phyloP scores from a whole-genome alignment of 2,113 vertebrate species.

The Coturnix japonica region DNA sequence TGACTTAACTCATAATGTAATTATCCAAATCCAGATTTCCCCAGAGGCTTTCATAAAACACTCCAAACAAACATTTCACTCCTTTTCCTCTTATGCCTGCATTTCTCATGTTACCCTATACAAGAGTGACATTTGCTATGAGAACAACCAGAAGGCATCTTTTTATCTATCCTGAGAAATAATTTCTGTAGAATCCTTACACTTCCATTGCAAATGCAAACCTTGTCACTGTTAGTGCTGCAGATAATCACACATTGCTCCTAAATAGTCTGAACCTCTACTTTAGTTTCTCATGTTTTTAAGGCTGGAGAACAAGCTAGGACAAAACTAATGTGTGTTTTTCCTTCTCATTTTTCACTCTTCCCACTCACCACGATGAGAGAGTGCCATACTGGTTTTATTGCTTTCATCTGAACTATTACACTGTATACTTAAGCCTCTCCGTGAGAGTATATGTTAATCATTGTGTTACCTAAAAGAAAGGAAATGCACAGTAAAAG shows the following conservation, averaged over 20 bases:
- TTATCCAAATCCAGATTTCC: constrained; percentile 44
- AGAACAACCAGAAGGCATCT: not conserved
- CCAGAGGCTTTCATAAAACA: not conserved
- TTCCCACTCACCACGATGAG: not conserved
- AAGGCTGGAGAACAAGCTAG: not conserved
- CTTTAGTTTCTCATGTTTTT: not conserved
- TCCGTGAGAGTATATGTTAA: not conserved
- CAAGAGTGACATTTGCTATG: not conserved
- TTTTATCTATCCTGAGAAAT: not conserved
- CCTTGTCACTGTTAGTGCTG: not conserved
- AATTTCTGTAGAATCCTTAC: not conserved
- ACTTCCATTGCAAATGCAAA: not conserved
- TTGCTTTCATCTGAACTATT: not conserved
- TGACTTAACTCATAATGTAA: constrained; percentile 20
- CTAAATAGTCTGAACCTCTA: not conserved
- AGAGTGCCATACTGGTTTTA: not conserved
- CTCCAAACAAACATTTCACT: constrained; percentile 14
- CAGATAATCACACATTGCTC: not conserved
- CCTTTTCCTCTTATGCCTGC: not conserved
- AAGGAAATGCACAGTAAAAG: not conserved
- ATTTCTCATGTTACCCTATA: not conserved
- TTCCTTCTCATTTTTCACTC: not conserved
- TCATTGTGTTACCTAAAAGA: not conserved
- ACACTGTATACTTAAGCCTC: not conserved
- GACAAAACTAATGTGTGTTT: not conserved